phyloP scores from a whole-genome alignment of 2,797 vertebrate genomes.

The Gallinago stenura region DNA sequence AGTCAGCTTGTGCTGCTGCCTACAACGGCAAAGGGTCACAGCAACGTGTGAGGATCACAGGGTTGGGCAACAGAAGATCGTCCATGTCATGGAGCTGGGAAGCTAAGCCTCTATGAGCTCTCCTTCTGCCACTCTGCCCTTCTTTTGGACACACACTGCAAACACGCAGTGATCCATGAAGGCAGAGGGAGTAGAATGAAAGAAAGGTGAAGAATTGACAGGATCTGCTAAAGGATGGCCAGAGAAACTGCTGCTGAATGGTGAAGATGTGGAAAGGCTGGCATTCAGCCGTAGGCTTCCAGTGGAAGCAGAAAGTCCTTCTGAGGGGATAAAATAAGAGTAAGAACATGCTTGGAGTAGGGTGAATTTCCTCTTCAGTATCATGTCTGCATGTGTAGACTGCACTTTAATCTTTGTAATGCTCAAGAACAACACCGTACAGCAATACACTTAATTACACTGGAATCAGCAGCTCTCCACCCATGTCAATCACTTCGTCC shows the following conservation, averaged over 20 bases:
- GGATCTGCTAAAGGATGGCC: slow-evolving; percentile 71
- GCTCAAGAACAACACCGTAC: neutral
- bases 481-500: neutral
- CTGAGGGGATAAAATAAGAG: neutral
- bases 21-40: slow-evolving; percentile 4
- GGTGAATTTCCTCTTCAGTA: neutral
- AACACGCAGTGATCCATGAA: slow-evolving; percentile 72
- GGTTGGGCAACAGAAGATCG: slow-evolving; percentile 51
- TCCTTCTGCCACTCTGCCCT: slow-evolving; percentile 73
- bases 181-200: slow-evolving; percentile 62
- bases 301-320: neutral
- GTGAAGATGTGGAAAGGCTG: slow-evolving; percentile 46
- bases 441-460: neutral
- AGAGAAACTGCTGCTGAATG: slow-evolving; percentile 65
- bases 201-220: slow-evolving; percentile 75
- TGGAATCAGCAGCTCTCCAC: neutral
- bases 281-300: slow-evolving; percentile 32
- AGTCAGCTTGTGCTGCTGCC: slow-evolving; percentile 55
- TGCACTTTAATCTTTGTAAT: neutral
- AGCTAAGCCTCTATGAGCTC: slow-evolving; percentile 32
- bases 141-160: slow-evolving; percentile 56
- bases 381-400: rapidly evolving
- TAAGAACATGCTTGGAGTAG: neutral
- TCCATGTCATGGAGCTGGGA: slow-evolving; percentile 51
- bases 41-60: slow-evolving; percentile 29